Conservation (phyloP, 2,797 vertebrate species). For the Acestrorhynchus altus region DNA sequence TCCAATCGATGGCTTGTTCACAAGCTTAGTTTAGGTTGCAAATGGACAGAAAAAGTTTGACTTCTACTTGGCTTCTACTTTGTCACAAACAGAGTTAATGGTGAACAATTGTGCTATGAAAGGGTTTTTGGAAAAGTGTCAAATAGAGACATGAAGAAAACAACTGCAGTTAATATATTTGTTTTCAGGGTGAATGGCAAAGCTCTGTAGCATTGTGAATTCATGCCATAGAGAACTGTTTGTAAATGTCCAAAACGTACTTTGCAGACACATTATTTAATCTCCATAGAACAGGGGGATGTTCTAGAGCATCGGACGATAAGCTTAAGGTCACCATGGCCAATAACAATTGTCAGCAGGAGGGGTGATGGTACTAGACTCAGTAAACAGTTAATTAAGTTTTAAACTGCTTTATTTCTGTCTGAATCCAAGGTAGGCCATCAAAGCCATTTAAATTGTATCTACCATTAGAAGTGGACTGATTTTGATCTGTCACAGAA, state of each 20-base stretch:
- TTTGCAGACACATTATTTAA: neutral
- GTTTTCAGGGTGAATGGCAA: too few relatives aligned
- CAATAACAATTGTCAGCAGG: neutral
- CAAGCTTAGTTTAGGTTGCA: conserved; percentile 17
- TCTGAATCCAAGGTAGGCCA: neutral
- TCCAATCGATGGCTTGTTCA: conserved; percentile 57
- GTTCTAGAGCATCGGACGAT: neutral
- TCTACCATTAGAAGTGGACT: neutral
- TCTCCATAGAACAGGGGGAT: neutral
- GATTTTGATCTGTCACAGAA: neutral
- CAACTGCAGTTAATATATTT: neutral
- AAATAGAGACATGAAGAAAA: neutral
- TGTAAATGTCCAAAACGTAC: too few relatives aligned
- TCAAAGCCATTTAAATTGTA: neutral
- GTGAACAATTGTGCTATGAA: neutral
- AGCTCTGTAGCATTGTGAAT: too few relatives aligned
- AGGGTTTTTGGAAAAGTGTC: neutral
- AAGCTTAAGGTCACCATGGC: neutral
- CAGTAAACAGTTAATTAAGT: too few relatives aligned
- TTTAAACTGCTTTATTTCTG: neutral
- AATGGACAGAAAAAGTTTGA: conserved; percentile 1
- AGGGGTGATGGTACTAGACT: neutral
- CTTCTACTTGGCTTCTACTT: too few relatives aligned
- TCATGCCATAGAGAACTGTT: neutral
- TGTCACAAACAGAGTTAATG: too few relatives aligned